Conservation (phyloP, 2,888 invertebrate species). For the Aplocera efformata region DNA sequence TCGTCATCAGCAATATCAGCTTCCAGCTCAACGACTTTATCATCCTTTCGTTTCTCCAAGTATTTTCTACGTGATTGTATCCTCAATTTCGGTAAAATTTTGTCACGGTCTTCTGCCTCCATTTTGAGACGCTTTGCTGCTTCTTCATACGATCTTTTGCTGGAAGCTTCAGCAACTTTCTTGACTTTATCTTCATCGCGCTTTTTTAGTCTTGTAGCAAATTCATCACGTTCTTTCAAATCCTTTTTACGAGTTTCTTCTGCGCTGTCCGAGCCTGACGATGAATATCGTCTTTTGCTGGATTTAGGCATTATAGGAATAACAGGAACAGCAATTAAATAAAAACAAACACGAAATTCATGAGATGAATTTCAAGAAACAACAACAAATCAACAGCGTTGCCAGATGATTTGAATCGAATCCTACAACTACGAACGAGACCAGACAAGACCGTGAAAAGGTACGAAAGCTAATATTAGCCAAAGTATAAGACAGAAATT, state of each 20-base stretch:
- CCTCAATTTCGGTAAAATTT: constrained; percentile 92
- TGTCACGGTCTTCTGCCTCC: constrained; percentile 92
- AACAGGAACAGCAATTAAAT: too few species aligned
- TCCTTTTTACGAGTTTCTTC: constrained; percentile 91
- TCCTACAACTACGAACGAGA: too few species aligned
- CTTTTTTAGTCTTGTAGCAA: constrained; percentile 91
- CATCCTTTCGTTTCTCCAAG: constrained; percentile 96
- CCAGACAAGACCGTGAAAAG: too few species aligned
- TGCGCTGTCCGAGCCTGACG: constrained; percentile 84
- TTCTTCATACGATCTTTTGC: constrained; percentile 88
- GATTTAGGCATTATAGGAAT: constrained; percentile 50
- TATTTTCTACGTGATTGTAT: constrained; percentile 96
- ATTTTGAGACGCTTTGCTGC: constrained; percentile 94
- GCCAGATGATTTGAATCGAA: too few species aligned
- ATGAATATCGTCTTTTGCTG: constrained; percentile 71
- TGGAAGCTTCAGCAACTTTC: constrained; percentile 85
- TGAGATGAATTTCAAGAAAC: neutral
- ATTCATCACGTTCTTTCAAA: constrained; percentile 95
- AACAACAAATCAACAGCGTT: too few species aligned
- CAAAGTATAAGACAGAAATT: too few species aligned
- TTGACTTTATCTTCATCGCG: constrained; percentile 94
- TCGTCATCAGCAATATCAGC: constrained; percentile 98
- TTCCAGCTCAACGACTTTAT: constrained; percentile 97
- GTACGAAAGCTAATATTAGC: too few species aligned
- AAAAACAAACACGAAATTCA: too few species aligned